Base-by-base conservation (phyloP, 2,113 vertebrate genomes). In the Perognathus longimembris region DNA sequence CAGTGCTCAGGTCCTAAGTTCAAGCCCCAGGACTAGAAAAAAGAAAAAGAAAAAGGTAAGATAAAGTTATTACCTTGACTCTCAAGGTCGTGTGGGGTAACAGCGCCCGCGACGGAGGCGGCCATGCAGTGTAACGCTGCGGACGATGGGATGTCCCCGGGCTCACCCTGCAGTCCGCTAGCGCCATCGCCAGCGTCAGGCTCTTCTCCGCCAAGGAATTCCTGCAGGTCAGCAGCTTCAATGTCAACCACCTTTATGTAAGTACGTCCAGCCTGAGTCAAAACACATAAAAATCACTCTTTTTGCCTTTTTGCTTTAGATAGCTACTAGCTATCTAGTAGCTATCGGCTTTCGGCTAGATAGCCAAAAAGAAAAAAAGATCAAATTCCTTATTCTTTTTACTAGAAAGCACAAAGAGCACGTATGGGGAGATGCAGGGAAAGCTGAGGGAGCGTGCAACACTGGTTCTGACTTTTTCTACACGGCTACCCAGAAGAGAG, bases 191-290 rank as follows among this genome's bases (percentile, higher is more conserved):
- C 93, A 73, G 93, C 85, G 75, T 69, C 36, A 92, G 94, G 81
- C 64, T 95, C 95, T 0, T 91, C 61, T 87, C 77, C 73, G 66
- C 50, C 3, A 88, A 98, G 96, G 57, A 98, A 93, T 81, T 97
- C 96, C 21, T 96, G 96, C 32, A 98, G 89, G 24, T 96, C 95
- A 69, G 45, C 76, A 50, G 97, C 98, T 95, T 99, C 98, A 85
- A 99, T 98, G 96, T 99, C 99, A 67, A 95, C 95, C 78, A 99
- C 98, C 90, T 97, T 98, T 91, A 99, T 95, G 86, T 98, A 99
- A 45, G 97, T 97, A 34, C 22, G 97, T 36, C 97, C 96, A 78
- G 57, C 66, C 94, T 97, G 87, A 91, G 94, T 71, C 97, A 73
- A 70, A 92, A 66, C 69, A 84, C 22, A 81, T 5, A 95, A 89